phyloP scores from a whole-genome alignment of 2,113 vertebrate species.

The Mus spicilegus region DNA sequence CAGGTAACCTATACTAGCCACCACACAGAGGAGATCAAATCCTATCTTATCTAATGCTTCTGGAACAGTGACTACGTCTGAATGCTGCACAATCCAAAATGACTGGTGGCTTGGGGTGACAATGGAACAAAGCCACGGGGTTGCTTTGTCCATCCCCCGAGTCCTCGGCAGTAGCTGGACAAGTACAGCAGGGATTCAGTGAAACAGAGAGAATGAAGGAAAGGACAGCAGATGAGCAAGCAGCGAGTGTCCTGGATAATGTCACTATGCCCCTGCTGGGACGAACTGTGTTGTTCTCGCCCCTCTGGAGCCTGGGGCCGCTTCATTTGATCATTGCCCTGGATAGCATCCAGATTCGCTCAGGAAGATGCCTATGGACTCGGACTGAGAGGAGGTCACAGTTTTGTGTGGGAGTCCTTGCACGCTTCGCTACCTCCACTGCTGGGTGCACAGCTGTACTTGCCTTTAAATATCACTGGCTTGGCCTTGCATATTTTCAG shows the following conservation, averaged over 20 bases:
- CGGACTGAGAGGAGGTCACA: accelerated
- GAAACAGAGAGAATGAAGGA: neutral
- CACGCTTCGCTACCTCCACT: accelerated
- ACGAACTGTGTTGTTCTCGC: accelerated
- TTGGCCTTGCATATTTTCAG: conserved; percentile 94
- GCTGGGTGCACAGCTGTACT: accelerated
- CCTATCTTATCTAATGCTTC: neutral
- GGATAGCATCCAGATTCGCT: neutral
- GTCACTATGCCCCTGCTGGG: accelerated
- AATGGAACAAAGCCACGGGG: neutral
- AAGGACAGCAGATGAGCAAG: neutral
- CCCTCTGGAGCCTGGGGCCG: accelerated
- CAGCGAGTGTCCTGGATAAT: accelerated
- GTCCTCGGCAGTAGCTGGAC: accelerated
- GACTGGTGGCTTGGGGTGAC: neutral
- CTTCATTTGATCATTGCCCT: neutral
- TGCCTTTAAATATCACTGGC: conserved; percentile 98
- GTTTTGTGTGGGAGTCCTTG: accelerated
- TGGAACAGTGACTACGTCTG: accelerated
- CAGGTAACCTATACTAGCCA: accelerated
- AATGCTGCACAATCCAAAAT: neutral
- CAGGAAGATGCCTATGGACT: neutral
- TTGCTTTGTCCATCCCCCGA: neutral
- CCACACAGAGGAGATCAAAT: accelerated
- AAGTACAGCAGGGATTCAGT: accelerated